Conservation (phyloP, 1,140 invertebrate genomes). For the Megalopta genalis region DNA sequence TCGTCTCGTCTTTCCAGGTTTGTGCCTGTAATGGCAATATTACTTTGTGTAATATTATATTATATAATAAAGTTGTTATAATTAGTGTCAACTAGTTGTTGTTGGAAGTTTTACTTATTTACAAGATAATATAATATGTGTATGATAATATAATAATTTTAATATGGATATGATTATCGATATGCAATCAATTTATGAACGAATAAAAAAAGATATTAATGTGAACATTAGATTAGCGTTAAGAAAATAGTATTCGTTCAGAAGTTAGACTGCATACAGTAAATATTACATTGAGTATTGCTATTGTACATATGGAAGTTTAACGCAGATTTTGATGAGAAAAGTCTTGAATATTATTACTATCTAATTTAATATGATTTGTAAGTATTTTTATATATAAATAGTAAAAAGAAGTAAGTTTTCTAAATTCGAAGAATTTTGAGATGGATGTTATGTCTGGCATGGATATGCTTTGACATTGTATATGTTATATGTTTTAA, state of each 20-base stretch:
- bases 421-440: neutral
- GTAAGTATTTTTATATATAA: neutral
- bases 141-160: neutral
- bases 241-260: neutral
- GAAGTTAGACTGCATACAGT: conserved; percentile 19
- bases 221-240: neutral
- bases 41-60: too few relatives aligned
- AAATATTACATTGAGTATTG: conserved; percentile 21
- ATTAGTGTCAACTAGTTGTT: neutral
- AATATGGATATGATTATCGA: conserved; percentile 38
- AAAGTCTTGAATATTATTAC: neutral
- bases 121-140: conserved; percentile 3
- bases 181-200: conserved; percentile 27
- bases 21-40: conserved; percentile 26
- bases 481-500: neutral
- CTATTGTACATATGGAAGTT: neutral
- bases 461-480: neutral
- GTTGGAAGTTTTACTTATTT: neutral
- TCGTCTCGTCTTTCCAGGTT: conserved; percentile 36
- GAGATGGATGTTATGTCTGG: neutral
- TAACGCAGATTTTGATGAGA: neutral
- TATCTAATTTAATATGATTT: too few relatives aligned
- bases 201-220: neutral
- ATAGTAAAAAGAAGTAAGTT: too few relatives aligned
- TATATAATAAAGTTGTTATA: neutral